Conservation (phyloP, 2,888 invertebrate species). For the Lumbricus terrestris region DNA sequence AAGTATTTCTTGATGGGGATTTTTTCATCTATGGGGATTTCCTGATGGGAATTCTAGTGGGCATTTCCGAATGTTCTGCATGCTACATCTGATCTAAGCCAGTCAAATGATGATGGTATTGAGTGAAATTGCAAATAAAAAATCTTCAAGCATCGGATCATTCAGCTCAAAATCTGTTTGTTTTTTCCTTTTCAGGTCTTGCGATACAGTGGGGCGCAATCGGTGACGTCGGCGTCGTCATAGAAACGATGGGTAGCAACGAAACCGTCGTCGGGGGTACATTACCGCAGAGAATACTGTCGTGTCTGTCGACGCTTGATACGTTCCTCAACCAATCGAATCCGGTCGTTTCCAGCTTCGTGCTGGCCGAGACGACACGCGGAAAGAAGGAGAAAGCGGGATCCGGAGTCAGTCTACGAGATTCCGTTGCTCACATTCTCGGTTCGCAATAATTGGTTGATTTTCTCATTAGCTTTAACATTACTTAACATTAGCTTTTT, state of each 20-base stretch:
- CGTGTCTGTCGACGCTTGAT: conserved; percentile 85
- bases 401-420: conserved; percentile 69
- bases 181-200: conserved; percentile 57
- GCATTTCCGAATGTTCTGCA: too few relatives aligned
- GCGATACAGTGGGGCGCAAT: conserved; percentile 99
- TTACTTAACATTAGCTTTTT: too few relatives aligned
- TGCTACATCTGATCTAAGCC: too few relatives aligned
- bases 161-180: too few relatives aligned
- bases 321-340: conserved; percentile 80
- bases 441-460: conserved; percentile 61
- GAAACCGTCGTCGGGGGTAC: conserved; percentile 92
- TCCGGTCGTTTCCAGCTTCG: conserved; percentile 65
- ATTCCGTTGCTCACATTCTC: conserved; percentile 83
- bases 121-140: too few relatives aligned
- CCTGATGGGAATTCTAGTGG: too few relatives aligned
- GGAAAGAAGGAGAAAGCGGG: conserved; percentile 61
- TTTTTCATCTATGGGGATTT: too few relatives aligned
- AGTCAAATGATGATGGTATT: too few relatives aligned
- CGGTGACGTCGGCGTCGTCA: conserved; percentile 90
- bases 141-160: too few relatives aligned
- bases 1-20: too few relatives aligned
- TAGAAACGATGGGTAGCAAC: conserved; percentile 83
- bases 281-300: conserved; percentile 89
- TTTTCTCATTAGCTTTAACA: background rate
- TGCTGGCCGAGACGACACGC: conserved; percentile 79